A percentile compares a stretch with the other conserved stretches of the same genome.
Evolutionary conservation across 1,140 invertebrate species (phyloP).

Genomic region (Lucilia sericata): DNA sequence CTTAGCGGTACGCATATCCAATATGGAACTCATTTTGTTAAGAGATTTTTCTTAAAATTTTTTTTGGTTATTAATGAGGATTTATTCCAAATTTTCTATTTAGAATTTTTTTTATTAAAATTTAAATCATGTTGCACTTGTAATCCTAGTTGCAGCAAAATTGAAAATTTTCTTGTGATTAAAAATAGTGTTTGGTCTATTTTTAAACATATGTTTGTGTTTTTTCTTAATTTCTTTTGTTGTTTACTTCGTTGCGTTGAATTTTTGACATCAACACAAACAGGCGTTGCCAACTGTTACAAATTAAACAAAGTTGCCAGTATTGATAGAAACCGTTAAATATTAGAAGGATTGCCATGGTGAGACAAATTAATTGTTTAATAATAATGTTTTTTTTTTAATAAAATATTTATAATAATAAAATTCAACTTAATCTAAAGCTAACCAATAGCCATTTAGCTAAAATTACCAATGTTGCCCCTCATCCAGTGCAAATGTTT

Average conservation of each 20-base stretch:
- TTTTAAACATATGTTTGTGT: not conserved
- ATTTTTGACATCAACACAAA: not conserved
- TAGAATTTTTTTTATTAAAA: not conserved
- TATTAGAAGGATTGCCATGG: not conserved
- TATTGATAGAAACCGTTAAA: not conserved
- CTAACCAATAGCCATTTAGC: constrained; percentile 53
- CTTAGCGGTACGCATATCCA: constrained; percentile 63
- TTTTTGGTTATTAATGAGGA: not conserved
- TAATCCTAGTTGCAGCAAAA: not conserved
- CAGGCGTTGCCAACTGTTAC: not conserved
- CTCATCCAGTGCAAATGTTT: constrained; percentile 55
- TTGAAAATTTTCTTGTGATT: not conserved
- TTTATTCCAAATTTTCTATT: not conserved
- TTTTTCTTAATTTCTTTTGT: not conserved
- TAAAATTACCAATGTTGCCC: constrained; percentile 50
- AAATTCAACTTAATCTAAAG: not conserved
- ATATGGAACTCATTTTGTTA: constrained; percentile 55
- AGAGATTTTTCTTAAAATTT: not conserved
- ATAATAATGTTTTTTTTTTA: not conserved
- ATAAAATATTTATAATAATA: no score
- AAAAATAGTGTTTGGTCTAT: not conserved
- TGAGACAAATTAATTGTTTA: not conserved
- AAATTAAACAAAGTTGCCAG: not conserved
- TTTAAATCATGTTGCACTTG: constrained; percentile 8
- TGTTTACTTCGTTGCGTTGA: not conserved